Conservation (phyloP, 2,113 vertebrate species). For the Daboia siamensis region DNA sequence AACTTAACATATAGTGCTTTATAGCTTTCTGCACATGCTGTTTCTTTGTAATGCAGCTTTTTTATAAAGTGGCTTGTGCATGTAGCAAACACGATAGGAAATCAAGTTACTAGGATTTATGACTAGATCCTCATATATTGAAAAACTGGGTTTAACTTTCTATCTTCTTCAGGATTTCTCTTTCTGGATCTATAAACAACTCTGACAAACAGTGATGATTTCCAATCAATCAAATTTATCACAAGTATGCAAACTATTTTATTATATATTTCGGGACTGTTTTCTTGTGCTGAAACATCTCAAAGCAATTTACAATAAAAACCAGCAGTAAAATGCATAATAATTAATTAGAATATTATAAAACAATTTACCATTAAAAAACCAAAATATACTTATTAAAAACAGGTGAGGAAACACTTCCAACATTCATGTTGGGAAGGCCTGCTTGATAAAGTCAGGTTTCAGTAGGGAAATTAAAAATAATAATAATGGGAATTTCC, state of each 20-base stretch:
- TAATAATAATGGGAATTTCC: background rate
- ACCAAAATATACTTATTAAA: background rate
- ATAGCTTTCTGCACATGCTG: background rate
- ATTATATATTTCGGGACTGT: background rate
- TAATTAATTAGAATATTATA: background rate
- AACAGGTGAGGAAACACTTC: background rate
- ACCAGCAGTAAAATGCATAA: background rate
- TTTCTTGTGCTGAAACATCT: background rate
- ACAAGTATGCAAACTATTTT: background rate
- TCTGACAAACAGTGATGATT: background rate
- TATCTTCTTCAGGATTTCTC: background rate
- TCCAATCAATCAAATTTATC: background rate
- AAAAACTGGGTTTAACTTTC: background rate
- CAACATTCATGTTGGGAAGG: background rate
- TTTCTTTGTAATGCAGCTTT: background rate
- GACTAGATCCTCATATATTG: background rate
- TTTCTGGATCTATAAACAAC: background rate
- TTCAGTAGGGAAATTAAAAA: background rate
- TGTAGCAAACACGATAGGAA: background rate
- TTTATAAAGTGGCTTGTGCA: background rate
- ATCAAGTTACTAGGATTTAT: background rate
- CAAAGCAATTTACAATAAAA: background rate
- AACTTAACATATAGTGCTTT: background rate
- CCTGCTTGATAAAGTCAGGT: background rate
- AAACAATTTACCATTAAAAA: background rate